These are phyloP conservation scores for Ectemnius continuus DNA, from an alignment of 2,888 invertebrate species.

Conservation along the genomic window DNA sequence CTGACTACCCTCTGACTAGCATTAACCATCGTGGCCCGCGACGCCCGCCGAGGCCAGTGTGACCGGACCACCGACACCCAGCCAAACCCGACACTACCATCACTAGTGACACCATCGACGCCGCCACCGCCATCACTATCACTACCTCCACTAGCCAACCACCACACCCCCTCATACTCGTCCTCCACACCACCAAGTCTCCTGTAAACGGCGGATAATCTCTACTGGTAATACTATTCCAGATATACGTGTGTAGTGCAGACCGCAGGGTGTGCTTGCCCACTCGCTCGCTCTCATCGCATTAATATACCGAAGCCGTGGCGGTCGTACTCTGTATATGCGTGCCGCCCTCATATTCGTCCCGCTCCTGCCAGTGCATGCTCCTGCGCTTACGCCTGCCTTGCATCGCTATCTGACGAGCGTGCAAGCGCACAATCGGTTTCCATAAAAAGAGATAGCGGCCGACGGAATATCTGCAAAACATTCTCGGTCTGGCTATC, in stretches of 20 bases:
- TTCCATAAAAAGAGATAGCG: constrained; percentile 61
- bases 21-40: constrained; percentile 40
- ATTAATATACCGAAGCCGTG: constrained; percentile 32
- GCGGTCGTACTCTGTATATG: constrained; percentile 16
- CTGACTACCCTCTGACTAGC: constrained; percentile 25
- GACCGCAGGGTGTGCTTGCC: neutral
- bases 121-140: constrained; percentile 47
- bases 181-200: constrained; percentile 19
- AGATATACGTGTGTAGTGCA: constrained; percentile 36
- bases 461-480: constrained; percentile 56
- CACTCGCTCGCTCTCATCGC: constrained; percentile 31
- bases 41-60: constrained; percentile 16
- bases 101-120: constrained; percentile 46
- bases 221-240: constrained; percentile 64
- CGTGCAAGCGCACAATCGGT: constrained; percentile 59
- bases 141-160: constrained; percentile 41
- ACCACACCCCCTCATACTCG: constrained; percentile 36
- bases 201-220: constrained; percentile 53
- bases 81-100: constrained; percentile 19
- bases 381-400: constrained; percentile 27
- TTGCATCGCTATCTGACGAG: constrained; percentile 41
- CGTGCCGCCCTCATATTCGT: constrained; percentile 25
- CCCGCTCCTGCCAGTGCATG: constrained; percentile 15
- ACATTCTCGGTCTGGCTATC: constrained; percentile 28
- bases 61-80: constrained; percentile 5